Evolutionary conservation across 2,888 invertebrate genomes (phyloP).

Genomic region (Congeria kusceri): DNA sequence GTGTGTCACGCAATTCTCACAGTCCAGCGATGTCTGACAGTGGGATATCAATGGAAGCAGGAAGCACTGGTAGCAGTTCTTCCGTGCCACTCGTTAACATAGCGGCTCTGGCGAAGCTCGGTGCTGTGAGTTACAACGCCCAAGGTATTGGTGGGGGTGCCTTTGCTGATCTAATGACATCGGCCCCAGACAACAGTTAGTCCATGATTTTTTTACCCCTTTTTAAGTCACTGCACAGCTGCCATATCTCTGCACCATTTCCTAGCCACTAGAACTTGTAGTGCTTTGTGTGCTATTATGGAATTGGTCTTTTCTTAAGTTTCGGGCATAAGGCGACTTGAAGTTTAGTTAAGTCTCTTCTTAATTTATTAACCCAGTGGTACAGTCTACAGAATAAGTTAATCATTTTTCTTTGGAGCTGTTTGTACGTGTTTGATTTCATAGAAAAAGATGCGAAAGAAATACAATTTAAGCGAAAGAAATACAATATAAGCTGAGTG

Average conservation of each 20-base stretch:
- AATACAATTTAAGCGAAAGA: too few species aligned
- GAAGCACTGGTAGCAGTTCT: slow-evolving; percentile 80
- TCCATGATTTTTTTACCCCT: slow-evolving; percentile 45
- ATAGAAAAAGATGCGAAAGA: too few species aligned
- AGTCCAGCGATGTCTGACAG: slow-evolving; percentile 85
- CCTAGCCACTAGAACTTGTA: background rate
- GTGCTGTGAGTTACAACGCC: slow-evolving; percentile 87
- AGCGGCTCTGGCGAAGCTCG: slow-evolving; percentile 95
- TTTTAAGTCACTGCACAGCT: slow-evolving; percentile 46
- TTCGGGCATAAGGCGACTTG: too few species aligned
- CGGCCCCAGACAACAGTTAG: slow-evolving; percentile 61
- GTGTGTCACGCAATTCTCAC: slow-evolving; percentile 81
- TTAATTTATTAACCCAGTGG: too few species aligned
- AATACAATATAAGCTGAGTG: too few species aligned
- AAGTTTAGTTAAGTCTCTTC: too few species aligned
- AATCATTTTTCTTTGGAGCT: too few species aligned
- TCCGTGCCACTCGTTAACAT: slow-evolving; percentile 91
- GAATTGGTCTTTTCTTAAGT: too few species aligned
- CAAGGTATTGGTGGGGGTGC: slow-evolving; percentile 84
- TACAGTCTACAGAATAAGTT: too few species aligned
- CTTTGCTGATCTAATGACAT: slow-evolving; percentile 53
- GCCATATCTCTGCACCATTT: background rate
- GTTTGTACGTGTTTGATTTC: too few species aligned
- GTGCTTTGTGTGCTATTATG: too few species aligned
- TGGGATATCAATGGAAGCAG: slow-evolving; percentile 84